These are phyloP conservation scores for Vanessa tameamea DNA, from an alignment of 1,140 invertebrate species.

Conservation along the genomic window DNA sequence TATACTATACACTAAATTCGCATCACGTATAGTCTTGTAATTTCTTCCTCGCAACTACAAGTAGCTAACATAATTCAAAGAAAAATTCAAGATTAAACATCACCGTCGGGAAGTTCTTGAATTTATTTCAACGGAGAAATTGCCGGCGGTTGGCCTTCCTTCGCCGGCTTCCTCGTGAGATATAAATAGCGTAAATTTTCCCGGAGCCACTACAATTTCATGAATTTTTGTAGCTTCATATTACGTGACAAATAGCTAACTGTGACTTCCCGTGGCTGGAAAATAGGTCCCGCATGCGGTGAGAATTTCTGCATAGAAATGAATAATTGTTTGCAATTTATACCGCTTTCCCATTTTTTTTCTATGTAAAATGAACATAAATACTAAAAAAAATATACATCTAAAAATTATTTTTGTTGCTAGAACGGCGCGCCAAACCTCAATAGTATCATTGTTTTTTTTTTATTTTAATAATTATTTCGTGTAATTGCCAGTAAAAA, in stretches of 20 bases:
- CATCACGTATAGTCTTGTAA: not conserved
- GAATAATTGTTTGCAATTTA: constrained; percentile 18
- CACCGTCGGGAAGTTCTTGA: constrained; percentile 50
- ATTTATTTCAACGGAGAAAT: constrained; percentile 71
- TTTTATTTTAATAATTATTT: too few relatives aligned
- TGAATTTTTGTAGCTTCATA: constrained; percentile 74
- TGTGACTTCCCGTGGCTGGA: constrained; percentile 28
- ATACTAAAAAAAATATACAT: not conserved
- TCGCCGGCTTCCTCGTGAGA: constrained; percentile 55
- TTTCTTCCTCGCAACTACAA: constrained; percentile 21
- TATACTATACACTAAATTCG: not conserved
- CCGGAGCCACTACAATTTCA: constrained; percentile 62
- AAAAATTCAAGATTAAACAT: constrained; percentile 57
- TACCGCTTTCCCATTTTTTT: constrained; percentile 1
- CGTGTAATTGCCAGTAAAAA: too few relatives aligned
- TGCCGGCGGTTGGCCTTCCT: constrained; percentile 65
- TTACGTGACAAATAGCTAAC: constrained; percentile 67
- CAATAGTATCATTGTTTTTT: too few relatives aligned
- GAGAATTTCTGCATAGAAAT: constrained; percentile 27
- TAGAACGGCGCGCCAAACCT: too few relatives aligned
- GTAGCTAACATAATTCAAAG: constrained; percentile 60
- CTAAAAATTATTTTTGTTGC: too few relatives aligned
- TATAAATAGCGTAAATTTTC: constrained; percentile 68
- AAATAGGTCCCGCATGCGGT: constrained; percentile 19
- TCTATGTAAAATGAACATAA: not conserved